Base-by-base conservation (phyloP, 2,797 vertebrate species). In the Spheniscus humboldti region DNA sequence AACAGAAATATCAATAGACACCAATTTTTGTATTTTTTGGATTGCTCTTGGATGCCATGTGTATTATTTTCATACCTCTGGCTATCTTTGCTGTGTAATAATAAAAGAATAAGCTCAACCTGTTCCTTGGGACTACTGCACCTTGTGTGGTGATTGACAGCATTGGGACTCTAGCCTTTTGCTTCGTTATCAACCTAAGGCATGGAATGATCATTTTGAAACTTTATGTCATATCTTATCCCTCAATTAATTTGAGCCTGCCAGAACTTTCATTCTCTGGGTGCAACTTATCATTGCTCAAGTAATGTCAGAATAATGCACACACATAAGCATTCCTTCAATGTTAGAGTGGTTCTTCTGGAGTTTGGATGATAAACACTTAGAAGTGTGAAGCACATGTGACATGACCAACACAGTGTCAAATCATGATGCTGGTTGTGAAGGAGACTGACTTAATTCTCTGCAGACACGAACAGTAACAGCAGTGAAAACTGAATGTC, bases 221-320 rank as follows among this genome's bases (percentile, higher is more conserved):
- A 92, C n/a, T 87, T 74, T 35, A 33, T 87, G 77, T 79, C 74
- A 19, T 57, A 35, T 71, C 37, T 87, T 76, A 85, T 12, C 5
- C 74, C 39, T 85, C 79, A 86, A 67, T 88, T 93, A 86, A 90
- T 93, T 92, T 81, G 22, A 95, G 59, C 31, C 43, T 79, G 80
- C 37, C 69, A 90, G 79, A 93, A 79, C n/a, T 82, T 88, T 57
- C 55, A 63, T 79, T 87, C 56, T 94, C 68, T 77, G 71, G 6
- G 23, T 85, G 52, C 27, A 93, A 82, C 35, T 90, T 91, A 37
- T 23, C 79, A 69, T 64, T 90, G 59, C 88, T 85, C 59, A 76
- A 82, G 67, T 76, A 90, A 60, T 67, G 74, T 63, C 93, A 84
- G 69, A 93, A 71, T 79, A 88, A 82, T 28, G 66, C 67, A 84